Evolutionary conservation across 2,888 invertebrate genomes (phyloP).

Genomic region (Emmelina monodactyla): DNA sequence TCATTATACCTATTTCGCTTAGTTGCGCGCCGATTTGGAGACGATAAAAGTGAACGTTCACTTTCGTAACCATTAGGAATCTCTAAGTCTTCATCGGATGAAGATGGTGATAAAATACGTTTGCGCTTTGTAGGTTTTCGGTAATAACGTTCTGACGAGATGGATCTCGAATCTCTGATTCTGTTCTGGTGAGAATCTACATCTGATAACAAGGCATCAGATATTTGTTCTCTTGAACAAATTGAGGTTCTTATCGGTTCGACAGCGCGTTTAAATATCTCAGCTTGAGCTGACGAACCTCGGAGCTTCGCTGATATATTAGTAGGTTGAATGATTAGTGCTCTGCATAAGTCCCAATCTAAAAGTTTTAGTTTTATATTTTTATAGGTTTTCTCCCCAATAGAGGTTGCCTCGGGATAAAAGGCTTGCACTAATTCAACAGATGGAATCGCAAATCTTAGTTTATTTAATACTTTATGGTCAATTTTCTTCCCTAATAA

Average conservation of each 20-base stretch:
- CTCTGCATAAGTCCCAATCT: slow-evolving; percentile 7
- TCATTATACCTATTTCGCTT: too few species aligned
- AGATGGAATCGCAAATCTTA: slow-evolving; percentile 8
- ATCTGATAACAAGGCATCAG: too few species aligned
- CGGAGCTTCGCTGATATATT: slow-evolving; percentile 5
- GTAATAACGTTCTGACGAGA: too few species aligned
- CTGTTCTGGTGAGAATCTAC: too few species aligned
- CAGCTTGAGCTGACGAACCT: slow-evolving; percentile 2
- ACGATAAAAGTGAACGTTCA: too few species aligned
- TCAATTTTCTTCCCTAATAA: slow-evolving; percentile 5
- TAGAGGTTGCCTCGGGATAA: slow-evolving; percentile 2
- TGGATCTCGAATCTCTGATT: too few species aligned
- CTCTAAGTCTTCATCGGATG: too few species aligned
- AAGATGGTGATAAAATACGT: too few species aligned
- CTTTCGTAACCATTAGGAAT: too few species aligned
- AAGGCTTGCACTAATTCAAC: slow-evolving; percentile 3
- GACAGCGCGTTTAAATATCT: slow-evolving; percentile 4
- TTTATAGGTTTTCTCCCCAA: slow-evolving; percentile 5
- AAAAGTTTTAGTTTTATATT: slow-evolving; percentile 3
- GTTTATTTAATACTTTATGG: slow-evolving; percentile 7
- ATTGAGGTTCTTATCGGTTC: background rate
- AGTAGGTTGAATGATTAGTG: slow-evolving; percentile 7
- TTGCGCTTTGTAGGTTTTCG: too few species aligned
- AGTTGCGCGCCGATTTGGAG: too few species aligned
- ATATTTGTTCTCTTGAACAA: slow-evolving; percentile 8